Base-by-base conservation (phyloP, 2,888 invertebrate genomes). In the Terebella lapidaria region DNA sequence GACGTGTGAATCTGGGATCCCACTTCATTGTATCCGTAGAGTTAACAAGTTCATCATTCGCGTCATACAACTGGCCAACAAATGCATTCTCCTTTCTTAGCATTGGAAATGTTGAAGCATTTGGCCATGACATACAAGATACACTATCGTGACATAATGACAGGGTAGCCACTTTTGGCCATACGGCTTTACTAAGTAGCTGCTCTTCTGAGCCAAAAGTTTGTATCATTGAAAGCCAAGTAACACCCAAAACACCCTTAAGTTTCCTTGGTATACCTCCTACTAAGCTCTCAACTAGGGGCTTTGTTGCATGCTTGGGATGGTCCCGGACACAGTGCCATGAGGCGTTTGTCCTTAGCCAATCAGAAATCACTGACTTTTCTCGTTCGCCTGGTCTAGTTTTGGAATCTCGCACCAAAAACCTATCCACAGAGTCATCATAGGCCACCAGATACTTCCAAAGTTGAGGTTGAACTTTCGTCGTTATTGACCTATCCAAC, bases 61-160 rank as follows among this genome's bases (percentile, higher is more conserved):
- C 61, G 56, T 69, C 69, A 55, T 57, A 66, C 1, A 49, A 52
- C 54, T 65, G 65, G 5, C 69, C 69, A 18, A 69, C 58, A 54
- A 62, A 67, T 46, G 60, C 64, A 26, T 61, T 61, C 2, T 64
- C 66, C 20, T 49, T 57, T 2, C 69, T 53, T 24, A 66, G 56
- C 2, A 61, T 59, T 18, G 69, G 69, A 46, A 66, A 69, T 18
- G 66, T 57, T 24, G 56, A 54, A 18, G 63, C 30, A 15, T 55
- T 52, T 1, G 56, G 55, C 60, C 62, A 69, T 5, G n/a, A 15
- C 10, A 28, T 57, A 52, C 69, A 69, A 4, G 69, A 68, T 1
- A 69, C 58, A 52, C 67, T 68, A 54, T 69, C 69, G 47, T 69
- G 69, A 47, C 69, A 68, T 30, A 61, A 56, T 20, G 55, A 56